Percentiles rank a stretch among this genome's conserved stretches.
Evolutionary conservation across 2,888 invertebrate species (phyloP).

Genomic region (Eremobia ochroleuca): DNA sequence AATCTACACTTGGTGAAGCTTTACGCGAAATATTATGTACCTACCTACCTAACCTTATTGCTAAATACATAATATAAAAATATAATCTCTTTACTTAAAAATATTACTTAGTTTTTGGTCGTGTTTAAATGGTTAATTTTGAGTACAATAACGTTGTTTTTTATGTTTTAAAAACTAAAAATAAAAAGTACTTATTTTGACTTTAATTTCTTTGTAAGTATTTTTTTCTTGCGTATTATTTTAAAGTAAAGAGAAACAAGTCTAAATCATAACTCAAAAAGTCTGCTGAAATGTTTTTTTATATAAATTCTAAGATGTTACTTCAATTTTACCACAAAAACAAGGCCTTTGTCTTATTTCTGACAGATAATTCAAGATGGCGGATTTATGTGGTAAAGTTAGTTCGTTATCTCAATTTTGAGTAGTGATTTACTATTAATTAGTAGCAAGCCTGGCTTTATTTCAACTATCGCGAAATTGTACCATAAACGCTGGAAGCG

Average conservation of each 20-base stretch:
- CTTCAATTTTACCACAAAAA: conserved; percentile 36
- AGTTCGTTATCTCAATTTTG: conserved; percentile 62
- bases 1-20: conserved; percentile 35
- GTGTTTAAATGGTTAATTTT: neutral
- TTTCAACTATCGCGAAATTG: conserved; percentile 62
- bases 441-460: conserved; percentile 71
- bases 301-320: conserved; percentile 40
- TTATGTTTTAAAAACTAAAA: conserved; percentile 14
- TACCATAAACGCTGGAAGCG: conserved; percentile 73
- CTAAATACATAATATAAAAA: conserved; percentile 33
- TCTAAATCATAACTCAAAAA: conserved; percentile 54
- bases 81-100: conserved; percentile 56
- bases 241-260: conserved; percentile 50
- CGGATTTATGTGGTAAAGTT: conserved; percentile 31
- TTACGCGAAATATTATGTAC: conserved; percentile 26
- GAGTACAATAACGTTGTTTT: conserved; percentile 37
- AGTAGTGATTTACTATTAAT: conserved; percentile 60
- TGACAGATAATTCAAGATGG: conserved; percentile 22
- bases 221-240: conserved; percentile 20
- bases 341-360: neutral
- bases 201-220: neutral
- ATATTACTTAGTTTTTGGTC: conserved; percentile 18
- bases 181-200: conserved; percentile 20
- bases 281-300: conserved; percentile 54
- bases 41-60: conserved; percentile 1